Conservation (phyloP, 92 coral and sea anemone species). For the Hydrozoanthus gracilis region DNA sequence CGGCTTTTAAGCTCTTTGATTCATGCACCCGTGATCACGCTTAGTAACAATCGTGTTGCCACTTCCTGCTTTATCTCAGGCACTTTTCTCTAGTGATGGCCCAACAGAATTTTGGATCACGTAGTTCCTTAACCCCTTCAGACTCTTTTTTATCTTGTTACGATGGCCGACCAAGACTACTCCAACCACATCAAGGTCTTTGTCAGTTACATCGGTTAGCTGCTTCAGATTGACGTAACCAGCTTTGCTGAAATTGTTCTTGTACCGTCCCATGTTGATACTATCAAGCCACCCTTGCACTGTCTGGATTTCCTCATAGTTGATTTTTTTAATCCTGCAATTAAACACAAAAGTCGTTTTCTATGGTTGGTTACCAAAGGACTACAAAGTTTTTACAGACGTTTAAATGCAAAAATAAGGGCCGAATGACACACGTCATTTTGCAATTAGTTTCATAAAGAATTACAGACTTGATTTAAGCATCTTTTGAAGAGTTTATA, state of each 20-base stretch:
- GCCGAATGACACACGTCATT: too few relatives aligned
- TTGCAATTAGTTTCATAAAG: too few relatives aligned
- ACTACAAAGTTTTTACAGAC: too few relatives aligned
- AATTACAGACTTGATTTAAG: too few relatives aligned
- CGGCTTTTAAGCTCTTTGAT: too few relatives aligned
- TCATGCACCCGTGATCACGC: too few relatives aligned
- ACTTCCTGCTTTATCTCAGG: too few relatives aligned
- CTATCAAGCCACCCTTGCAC: slow-evolving; percentile 46
- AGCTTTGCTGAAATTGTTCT: slow-evolving; percentile 34
- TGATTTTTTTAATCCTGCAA: not conserved
- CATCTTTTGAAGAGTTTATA: too few relatives aligned
- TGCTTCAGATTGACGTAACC: slow-evolving; percentile 39
- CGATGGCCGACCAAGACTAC: slow-evolving; percentile 47
- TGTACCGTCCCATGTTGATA: slow-evolving; percentile 50
- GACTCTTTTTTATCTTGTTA: slow-evolving; percentile 47
- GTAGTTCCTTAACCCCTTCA: not conserved
- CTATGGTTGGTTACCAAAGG: too few relatives aligned
- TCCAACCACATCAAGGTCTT: slow-evolving; percentile 40
- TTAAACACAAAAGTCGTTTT: too few relatives aligned
- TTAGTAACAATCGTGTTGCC: too few relatives aligned
- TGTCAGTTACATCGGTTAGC: slow-evolving; percentile 17
- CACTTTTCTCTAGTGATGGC: not conserved
- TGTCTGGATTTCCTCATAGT: not conserved
- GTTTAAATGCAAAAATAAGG: too few relatives aligned
- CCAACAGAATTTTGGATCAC: not conserved